A percentile compares a stretch with the other conserved stretches of the same genome.
These are phyloP conservation scores for Sceliomorpha sp. DNA, from an alignment of 2,888 invertebrate genomes.

Conservation along the genomic window DNA sequence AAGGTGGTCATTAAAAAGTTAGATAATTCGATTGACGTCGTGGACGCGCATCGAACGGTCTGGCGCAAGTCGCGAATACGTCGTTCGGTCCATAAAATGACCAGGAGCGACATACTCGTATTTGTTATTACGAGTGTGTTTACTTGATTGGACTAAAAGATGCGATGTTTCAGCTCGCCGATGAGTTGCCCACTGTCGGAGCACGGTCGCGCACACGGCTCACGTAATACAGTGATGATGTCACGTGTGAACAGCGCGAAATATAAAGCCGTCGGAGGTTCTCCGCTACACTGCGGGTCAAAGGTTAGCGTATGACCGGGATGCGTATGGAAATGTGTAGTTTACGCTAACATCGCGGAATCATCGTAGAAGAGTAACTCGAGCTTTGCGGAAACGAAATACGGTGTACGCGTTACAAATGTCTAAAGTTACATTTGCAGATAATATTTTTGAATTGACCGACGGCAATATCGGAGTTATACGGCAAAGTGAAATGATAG, in stretches of 20 bases:
- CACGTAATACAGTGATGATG: constrained; percentile 79
- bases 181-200: constrained; percentile 35
- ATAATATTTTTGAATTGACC: no score
- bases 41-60: no score
- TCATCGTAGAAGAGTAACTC: constrained; percentile 17
- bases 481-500: no score
- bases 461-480: no score
- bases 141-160: constrained; percentile 23
- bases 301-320: constrained; percentile 57
- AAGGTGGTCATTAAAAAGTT: no score
- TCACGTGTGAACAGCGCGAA: constrained; percentile 78
- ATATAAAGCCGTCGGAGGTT: constrained; percentile 74
- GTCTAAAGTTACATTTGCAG: no score
- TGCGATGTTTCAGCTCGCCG: constrained; percentile 48
- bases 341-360: constrained; percentile 21
- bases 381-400: constrained; percentile 1
- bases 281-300: constrained; percentile 53
- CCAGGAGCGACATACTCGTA: no score
- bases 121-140: constrained; percentile 15
- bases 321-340: constrained; percentile 64
- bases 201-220: constrained; percentile 66
- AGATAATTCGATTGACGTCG: no score
- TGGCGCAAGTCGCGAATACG: no score
- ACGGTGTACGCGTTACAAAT: no score
- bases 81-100: no score